Conservation (phyloP, 2,113 vertebrate genomes). For the Chlamydotis undulata region DNA sequence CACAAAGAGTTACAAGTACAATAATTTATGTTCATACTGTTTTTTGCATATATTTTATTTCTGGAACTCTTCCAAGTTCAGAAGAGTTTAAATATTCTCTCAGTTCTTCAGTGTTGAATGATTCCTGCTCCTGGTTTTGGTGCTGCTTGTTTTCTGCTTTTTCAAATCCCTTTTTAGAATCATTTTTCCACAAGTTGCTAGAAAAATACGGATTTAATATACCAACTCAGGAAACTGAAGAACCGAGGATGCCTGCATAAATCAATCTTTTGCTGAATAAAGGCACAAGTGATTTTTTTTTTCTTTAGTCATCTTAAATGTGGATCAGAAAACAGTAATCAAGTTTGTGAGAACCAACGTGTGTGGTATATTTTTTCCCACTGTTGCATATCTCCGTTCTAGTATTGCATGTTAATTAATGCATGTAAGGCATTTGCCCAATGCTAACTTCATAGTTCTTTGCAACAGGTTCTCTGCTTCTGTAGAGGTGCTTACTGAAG, state of each 20-base stretch:
- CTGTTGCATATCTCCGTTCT: not conserved
- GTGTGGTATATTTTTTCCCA: slow-evolving; percentile 33
- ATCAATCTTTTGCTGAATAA: not conserved
- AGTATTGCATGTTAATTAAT: slow-evolving; percentile 50
- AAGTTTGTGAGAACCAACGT: slow-evolving; percentile 44
- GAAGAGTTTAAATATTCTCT: not conserved
- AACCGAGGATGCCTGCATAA: not conserved
- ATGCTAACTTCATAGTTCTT: slow-evolving; percentile 43
- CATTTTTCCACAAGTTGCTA: fast-evolving
- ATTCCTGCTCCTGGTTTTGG: not conserved
- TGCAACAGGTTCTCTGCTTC: slow-evolving; percentile 54
- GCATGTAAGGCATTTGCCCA: slow-evolving; percentile 38
- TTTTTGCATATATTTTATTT: not conserved
- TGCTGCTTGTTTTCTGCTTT: not conserved
- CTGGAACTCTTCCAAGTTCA: not conserved
- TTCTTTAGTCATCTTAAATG: not conserved
- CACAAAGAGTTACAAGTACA: not conserved
- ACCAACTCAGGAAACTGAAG: not conserved
- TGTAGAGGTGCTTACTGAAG: slow-evolving; percentile 56
- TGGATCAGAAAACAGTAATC: not conserved
- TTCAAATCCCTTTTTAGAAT: not conserved
- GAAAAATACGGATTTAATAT: not conserved
- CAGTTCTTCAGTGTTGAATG: not conserved
- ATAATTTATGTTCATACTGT: not conserved
- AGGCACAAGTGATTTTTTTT: not conserved